Evolutionary conservation across 2,888 invertebrate genomes (phyloP).

Genomic region (Spatulosminthurus flaviceps): DNA sequence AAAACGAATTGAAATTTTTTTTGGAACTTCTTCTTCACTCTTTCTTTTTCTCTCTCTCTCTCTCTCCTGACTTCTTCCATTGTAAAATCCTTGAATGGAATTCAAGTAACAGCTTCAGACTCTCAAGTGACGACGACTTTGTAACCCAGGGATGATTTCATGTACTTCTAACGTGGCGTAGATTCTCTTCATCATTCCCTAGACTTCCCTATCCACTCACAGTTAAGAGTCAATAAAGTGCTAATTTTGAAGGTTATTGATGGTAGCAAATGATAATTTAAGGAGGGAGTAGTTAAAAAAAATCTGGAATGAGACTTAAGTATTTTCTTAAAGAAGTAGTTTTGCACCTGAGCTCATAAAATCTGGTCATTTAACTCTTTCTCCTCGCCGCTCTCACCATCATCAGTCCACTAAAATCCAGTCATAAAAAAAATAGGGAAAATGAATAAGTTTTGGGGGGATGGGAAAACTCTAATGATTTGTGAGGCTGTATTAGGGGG

Average conservation of each 20-base stretch:
- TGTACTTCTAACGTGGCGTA: not conserved
- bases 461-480: slow-evolving; percentile 11
- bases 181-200: not conserved
- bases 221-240: too few relatives aligned
- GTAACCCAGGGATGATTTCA: not conserved
- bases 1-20: slow-evolving; percentile 43
- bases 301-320: not conserved
- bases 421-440: not conserved
- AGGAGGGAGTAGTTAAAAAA: not conserved
- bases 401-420: too few relatives aligned
- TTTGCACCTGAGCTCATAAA: slow-evolving; percentile 24
- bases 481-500: not conserved
- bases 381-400: not conserved
- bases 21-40: not conserved
- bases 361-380: not conserved
- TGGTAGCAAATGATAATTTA: not conserved
- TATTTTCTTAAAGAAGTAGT: not conserved
- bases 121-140: not conserved
- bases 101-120: not conserved
- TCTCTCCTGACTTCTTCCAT: not conserved
- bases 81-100: not conserved
- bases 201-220: too few relatives aligned
- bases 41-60: too few relatives aligned
- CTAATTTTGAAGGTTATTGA: not conserved
- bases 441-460: not conserved